phyloP scores from a whole-genome alignment of 2,797 vertebrate species.

The Buphagus erythrorhynchus region DNA sequence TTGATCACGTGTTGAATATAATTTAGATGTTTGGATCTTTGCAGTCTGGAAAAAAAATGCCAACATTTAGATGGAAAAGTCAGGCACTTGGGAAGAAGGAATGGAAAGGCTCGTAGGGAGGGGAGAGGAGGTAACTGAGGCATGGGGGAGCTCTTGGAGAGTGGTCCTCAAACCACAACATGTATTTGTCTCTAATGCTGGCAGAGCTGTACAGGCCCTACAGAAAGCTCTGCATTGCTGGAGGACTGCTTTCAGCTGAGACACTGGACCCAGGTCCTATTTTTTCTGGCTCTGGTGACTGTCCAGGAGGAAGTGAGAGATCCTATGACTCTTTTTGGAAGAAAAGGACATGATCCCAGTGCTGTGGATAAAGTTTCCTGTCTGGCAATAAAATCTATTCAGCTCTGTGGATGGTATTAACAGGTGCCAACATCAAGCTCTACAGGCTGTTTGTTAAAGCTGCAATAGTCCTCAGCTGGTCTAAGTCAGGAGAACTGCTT shows the following conservation, averaged over 20 bases:
- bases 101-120: not conserved
- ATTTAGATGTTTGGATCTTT: not conserved
- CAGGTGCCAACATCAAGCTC: conserved; percentile 38
- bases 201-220: not conserved
- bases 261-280: conserved; percentile 40
- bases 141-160: not conserved
- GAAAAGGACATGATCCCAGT: conserved; percentile 30
- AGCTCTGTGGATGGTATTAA: conserved; percentile 32
- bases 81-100: not conserved
- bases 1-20: not conserved
- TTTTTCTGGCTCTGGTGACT: conserved; percentile 60
- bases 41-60: not conserved
- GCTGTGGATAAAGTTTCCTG: conserved; percentile 50
- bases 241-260: conserved; percentile 52
- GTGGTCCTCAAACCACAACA: not conserved
- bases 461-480: not conserved
- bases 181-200: conserved; percentile 44
- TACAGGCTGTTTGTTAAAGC: not conserved
- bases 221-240: conserved; percentile 46
- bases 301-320: conserved; percentile 59
- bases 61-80: not conserved
- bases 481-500: not conserved
- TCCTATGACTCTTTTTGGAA: conserved; percentile 59
- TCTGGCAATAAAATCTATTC: conserved; percentile 26
- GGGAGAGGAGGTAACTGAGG: not conserved